Evolutionary conservation across 2,888 invertebrate genomes (phyloP), one percentile per base, ranked within the genome.

Genomic region (Steinernema scapterisci): DNA sequence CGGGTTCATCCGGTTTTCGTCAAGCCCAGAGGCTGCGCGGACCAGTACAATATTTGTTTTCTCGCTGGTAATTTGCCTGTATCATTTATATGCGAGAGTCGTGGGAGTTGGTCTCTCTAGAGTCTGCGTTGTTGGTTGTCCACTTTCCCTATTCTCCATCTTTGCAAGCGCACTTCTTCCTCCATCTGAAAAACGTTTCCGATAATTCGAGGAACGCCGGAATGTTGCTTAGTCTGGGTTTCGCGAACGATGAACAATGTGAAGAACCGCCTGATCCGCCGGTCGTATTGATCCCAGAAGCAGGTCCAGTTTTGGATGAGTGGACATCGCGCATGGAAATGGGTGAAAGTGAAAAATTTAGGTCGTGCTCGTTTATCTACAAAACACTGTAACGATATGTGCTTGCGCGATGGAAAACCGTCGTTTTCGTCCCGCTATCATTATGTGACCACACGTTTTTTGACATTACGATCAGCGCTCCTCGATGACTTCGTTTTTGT

Each of bases 271-370:
- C 21, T 54, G 13, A 16, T 31, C 31, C 63, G 16, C 27, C n/a
- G 6, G 38, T 48, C 63, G 31, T 63, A 63, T 63, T 63, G 63
- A 63, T 63, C 63, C 31, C 31, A 25, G 63, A 38, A 9, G 63
- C 63, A 31, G 63, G 63, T 63, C 63, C 31, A 63, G 63, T 63
- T 63, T 63, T 63, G 63, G 25, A 63, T 63, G 63, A 63, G 31
- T 38, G 63, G 63, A 63, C 63, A 27, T n/a, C 63, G 31, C 63
- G 31, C 63, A 63, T 19, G 13, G 31, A 63, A 63, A 63, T 63
- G 63, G 63, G 63, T 25, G 63, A 63, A 63, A 63, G 63, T 63
- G 63, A 63, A 63, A 63, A 63, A 63, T 63, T 25, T 63, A 31
- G 63, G 63, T 63, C 63, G 63, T 21, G 16, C 27, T 31, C 63